Base-by-base conservation (phyloP, 2,888 invertebrate species). In the Tuberolachnus salignus region DNA sequence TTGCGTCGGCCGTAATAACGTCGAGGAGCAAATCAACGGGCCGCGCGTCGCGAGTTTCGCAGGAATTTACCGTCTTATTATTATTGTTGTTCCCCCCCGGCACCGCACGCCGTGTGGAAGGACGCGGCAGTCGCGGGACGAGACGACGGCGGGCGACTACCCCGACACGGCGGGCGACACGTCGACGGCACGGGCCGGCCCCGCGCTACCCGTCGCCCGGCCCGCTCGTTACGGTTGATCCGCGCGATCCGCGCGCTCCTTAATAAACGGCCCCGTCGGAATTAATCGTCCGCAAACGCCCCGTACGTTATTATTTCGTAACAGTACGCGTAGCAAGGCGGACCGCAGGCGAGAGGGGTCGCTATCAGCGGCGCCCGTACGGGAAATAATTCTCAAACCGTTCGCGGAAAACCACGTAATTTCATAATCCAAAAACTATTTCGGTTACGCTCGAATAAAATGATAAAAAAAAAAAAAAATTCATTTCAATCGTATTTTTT, bases 141-240 rank as follows among this genome's bases (percentile, higher is more conserved):
- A 11, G 64, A 67, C 67, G 26, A n/a, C 23, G 16, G n/a, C 61
- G 57, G 16, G 57, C 57, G 57, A 64, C 51, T 19, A 23, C 55
- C 44, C 46, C 66, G 66, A 46, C 59, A n/a, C 72, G 49, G 46
- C 26, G 70, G 44, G 8, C 34, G 51, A 74, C 53, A 64, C 63
- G 64, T 74, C 53, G 11, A 34, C 34, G 34, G 6, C 34, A 34
- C 34, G 34, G n/a, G 34, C 34, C 34, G 3, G 21, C 73, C 21
- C 73, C 23, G 42, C 21, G 44, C 49, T 73, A 21, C 51, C 23
- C 73, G 26, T 42, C 73, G 66, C 34, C 34, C 34, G 26, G 46
- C 57, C 26, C n/a, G 75, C 55, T 75, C 75, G 57, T 75, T n/a
- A n/a, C 57, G 57, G 66, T 66, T 66, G 55, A 75, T 75, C 64